Evolutionary conservation across 1,140 invertebrate species (phyloP).

Genomic region (Trinorchestia longiramus): DNA sequence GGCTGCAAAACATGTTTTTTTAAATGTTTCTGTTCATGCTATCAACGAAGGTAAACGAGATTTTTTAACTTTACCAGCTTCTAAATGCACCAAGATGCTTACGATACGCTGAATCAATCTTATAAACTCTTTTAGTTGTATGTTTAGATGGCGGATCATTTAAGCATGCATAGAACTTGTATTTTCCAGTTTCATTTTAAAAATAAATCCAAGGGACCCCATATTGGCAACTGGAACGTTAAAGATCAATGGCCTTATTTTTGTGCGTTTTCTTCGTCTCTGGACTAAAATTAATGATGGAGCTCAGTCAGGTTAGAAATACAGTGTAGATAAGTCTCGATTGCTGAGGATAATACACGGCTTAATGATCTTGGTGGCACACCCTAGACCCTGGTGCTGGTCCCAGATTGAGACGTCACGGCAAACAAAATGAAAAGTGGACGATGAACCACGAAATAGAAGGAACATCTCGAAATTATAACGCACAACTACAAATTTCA

Average conservation of each 20-base stretch:
- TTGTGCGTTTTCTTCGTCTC: slow-evolving; percentile 19
- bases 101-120: too few species aligned
- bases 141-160: too few species aligned
- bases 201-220: not conserved
- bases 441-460: not conserved
- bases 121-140: too few species aligned
- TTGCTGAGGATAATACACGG: slow-evolving; percentile 42
- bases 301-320: slow-evolving; percentile 41
- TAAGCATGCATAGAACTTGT: too few species aligned
- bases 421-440: not conserved
- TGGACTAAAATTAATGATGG: slow-evolving; percentile 42
- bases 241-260: not conserved
- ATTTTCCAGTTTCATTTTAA: not conserved
- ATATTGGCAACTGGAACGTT: not conserved
- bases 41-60: too few species aligned
- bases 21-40: too few species aligned
- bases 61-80: too few species aligned
- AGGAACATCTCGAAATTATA: too few species aligned
- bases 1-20: too few species aligned
- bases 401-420: slow-evolving; percentile 14
- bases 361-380: slow-evolving; percentile 47
- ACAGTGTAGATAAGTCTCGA: slow-evolving; percentile 50
- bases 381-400: not conserved
- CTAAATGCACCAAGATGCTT: too few species aligned
- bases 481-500: too few species aligned